These are phyloP conservation scores for Dromococcyx pavoninus DNA, from an alignment of 2,797 vertebrate genomes.

Conservation along the genomic window DNA sequence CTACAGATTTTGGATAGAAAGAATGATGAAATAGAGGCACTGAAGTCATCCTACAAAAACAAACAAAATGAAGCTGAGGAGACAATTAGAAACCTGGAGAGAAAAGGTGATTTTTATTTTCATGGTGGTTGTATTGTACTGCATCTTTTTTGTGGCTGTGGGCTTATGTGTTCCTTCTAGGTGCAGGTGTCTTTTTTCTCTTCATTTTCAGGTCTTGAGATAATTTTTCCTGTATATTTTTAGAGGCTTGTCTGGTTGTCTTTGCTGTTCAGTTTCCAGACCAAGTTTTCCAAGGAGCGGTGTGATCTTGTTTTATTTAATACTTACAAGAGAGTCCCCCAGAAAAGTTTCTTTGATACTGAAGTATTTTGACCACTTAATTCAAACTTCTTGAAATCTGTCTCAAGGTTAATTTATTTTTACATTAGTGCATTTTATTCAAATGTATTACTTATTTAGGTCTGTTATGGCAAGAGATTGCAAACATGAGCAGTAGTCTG, in stretches of 20 bases:
- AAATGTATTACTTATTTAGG: not conserved
- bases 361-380: not conserved
- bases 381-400: not conserved
- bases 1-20: constrained; percentile 92
- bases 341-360: not conserved
- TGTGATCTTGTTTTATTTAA: not conserved
- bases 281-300: not conserved
- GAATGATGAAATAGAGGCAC: constrained; percentile 89
- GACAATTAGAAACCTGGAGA: constrained; percentile 86
- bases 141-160: not conserved
- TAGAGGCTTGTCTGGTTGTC: not conserved
- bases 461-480: not conserved
- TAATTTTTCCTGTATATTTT: not conserved
- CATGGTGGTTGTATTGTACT: accelerated
- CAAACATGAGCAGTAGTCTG: not conserved
- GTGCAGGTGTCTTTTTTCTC: not conserved
- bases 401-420: constrained; percentile 2
- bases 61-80: constrained; percentile 90
- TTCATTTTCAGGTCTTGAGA: not conserved
- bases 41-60: constrained; percentile 82
- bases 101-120: constrained; percentile 83
- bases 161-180: not conserved
- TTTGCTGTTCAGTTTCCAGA: not conserved
- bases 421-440: constrained; percentile 45
- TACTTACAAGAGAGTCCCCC: not conserved